Evolutionary conservation across 2,888 invertebrate genomes (phyloP).

Genomic region (Nomada ferruginata): DNA sequence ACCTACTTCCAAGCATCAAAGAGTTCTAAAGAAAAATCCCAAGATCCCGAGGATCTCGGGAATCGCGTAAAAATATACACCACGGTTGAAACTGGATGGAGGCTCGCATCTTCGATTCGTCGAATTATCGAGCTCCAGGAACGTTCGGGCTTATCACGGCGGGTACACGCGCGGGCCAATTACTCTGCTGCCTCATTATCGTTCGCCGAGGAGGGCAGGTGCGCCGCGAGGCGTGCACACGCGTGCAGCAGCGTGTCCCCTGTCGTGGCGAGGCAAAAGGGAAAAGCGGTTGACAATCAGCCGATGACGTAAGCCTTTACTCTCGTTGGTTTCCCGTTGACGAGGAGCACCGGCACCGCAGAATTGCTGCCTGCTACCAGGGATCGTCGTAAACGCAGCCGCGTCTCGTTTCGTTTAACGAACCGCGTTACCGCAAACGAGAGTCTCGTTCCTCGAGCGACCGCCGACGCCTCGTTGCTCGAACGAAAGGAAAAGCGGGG

Average conservation of each 20-base stretch:
- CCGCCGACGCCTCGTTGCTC: background rate
- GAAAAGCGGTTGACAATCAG: constrained; percentile 66
- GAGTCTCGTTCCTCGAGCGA: background rate
- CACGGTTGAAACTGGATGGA: too few relatives aligned
- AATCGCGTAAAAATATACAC: too few relatives aligned
- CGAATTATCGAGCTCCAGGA: constrained; percentile 16
- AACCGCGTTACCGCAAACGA: constrained; percentile 45
- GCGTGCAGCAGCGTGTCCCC: constrained; percentile 8
- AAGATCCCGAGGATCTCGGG: too few relatives aligned
- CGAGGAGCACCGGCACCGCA: constrained; percentile 19
- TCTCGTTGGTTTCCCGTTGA: constrained; percentile 37
- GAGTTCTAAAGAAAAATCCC: too few relatives aligned
- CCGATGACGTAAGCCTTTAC: constrained; percentile 61
- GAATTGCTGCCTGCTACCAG: background rate
- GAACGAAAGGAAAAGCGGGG: constrained; percentile 38
- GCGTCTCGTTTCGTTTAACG: constrained; percentile 47
- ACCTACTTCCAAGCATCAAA: too few relatives aligned
- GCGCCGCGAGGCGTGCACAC: constrained; percentile 33
- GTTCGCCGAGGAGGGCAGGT: constrained; percentile 54
- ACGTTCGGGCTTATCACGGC: constrained; percentile 23
- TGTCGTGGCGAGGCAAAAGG: constrained; percentile 15
- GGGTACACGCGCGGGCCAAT: constrained; percentile 42
- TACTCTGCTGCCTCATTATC: constrained; percentile 62
- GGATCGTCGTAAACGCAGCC: constrained; percentile 30
- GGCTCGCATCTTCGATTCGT: constrained; percentile 5